These are phyloP conservation scores for Archaeoteleia sp. DNA, from an alignment of 2,888 invertebrate species.

Conservation along the genomic window DNA sequence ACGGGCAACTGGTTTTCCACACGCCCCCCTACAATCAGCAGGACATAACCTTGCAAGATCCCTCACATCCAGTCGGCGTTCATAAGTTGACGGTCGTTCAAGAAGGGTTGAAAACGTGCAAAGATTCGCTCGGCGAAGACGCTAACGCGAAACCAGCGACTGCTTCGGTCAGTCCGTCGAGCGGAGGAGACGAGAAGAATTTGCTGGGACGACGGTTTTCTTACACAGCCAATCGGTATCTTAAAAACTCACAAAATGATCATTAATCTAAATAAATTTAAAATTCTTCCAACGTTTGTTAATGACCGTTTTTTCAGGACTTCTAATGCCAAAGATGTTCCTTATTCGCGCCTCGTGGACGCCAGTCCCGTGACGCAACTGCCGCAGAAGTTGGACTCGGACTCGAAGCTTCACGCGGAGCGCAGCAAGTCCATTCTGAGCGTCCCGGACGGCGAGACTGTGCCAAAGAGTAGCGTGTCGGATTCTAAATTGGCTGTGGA, in stretches of 20 bases:
- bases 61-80: constrained; percentile 56
- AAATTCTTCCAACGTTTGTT: too few species aligned
- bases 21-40: constrained; percentile 90
- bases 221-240: constrained; percentile 78
- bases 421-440: constrained; percentile 74
- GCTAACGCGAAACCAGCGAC: constrained; percentile 64
- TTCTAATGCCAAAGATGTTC: constrained; percentile 81
- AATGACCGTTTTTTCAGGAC: too few species aligned
- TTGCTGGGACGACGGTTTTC: constrained; percentile 79
- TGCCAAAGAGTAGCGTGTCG: constrained; percentile 89
- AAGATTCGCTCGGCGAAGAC: constrained; percentile 62
- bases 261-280: constrained; percentile 22
- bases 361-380: constrained; percentile 76
- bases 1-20: constrained; percentile 90
- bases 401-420: constrained; percentile 81
- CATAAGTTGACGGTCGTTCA: constrained; percentile 61
- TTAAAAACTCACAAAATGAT: constrained; percentile 6
- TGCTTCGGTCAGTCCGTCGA: constrained; percentile 74
- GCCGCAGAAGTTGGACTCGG: constrained; percentile 82
- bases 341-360: constrained; percentile 87
- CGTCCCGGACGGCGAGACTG: constrained; percentile 75
- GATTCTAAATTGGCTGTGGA: constrained; percentile 90
- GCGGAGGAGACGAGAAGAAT: constrained; percentile 72
- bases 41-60: constrained; percentile 85
- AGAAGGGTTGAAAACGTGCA: constrained; percentile 60